Evolutionary conservation across 2,888 invertebrate species (phyloP), one percentile per base, ranked within the genome.

Genomic region (Magallana nippona): DNA sequence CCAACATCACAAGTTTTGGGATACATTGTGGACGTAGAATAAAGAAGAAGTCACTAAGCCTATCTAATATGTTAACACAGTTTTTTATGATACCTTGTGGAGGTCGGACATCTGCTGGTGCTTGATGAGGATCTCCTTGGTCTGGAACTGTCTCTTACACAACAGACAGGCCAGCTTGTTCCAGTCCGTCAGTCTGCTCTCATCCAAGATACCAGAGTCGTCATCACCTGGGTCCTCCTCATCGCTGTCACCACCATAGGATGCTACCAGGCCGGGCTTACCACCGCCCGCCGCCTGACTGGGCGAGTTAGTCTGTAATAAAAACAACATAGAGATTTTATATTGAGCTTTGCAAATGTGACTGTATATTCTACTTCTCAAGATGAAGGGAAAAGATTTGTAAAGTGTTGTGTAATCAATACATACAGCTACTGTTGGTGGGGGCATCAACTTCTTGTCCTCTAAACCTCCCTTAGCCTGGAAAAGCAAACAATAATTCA

Each of bases 101-200:
- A 99, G 95, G 88, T 98, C 97, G 0, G 99, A 99, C 93, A 98
- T 95, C 90, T 98, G 97, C 87, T 97, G 97, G 94, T 99, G 99
- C 92, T 98, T 95, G 93, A 97, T 95, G 17, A 99, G 95, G 0
- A 97, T 97, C 85, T 99, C 99, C 80, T 96, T 96, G 22, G 97
- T 97, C 1, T 97, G 97, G 94, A 99, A 98, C 93, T 98, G 98
- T 81, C 99, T 95, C 94, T 99, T 99, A 94, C 99, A 99, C 15
- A 99, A 95, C 32, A 99, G 95, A 93, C 99, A 99, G 0, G 98
- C 98, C 78, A 98, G 95, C 94, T 98, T 98, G 44, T 87, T 86
- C 96, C 97, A 98, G 94, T 99, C 99, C 8, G 98, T 92, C 63
- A 95, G 89, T 62, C 94, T 94, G 32, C 86, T 88, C 87, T 91